These are phyloP conservation scores for Drosophila subobscura DNA, from an alignment of 1,140 invertebrate genomes.

Conservation along the genomic window DNA sequence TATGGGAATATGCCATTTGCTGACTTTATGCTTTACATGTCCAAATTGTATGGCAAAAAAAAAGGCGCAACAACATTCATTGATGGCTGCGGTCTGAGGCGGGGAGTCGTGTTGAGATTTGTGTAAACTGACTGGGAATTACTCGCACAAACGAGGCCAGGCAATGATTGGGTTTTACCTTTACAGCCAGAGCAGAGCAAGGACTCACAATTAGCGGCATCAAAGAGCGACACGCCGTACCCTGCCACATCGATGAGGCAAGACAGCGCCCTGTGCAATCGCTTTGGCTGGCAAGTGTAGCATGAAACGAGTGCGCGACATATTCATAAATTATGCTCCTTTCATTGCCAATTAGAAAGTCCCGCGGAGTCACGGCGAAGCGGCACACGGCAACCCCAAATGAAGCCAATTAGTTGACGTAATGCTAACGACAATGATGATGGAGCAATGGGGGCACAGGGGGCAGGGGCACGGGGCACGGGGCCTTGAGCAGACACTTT, in stretches of 20 bases:
- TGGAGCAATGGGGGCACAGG: slow-evolving; percentile 3
- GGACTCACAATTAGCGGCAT: slow-evolving; percentile 33
- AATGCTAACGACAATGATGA: slow-evolving; percentile 68
- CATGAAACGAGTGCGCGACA: slow-evolving; percentile 70
- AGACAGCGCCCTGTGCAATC: background rate
- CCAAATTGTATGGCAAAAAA: slow-evolving; percentile 59
- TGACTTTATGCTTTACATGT: slow-evolving; percentile 61
- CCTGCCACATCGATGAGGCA: slow-evolving; percentile 19
- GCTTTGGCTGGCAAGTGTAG: slow-evolving; percentile 47
- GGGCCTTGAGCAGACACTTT: slow-evolving; percentile 52
- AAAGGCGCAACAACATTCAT: slow-evolving; percentile 52
- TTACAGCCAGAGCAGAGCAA: background rate
- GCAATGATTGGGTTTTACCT: slow-evolving; percentile 13
- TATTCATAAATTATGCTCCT: slow-evolving; percentile 77
- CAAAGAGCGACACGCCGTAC: slow-evolving; percentile 16
- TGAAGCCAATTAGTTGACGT: slow-evolving; percentile 80
- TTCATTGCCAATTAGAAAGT: slow-evolving; percentile 79
- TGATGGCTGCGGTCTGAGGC: slow-evolving; percentile 68
- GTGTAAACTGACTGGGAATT: background rate
- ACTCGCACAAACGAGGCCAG: too few species aligned
- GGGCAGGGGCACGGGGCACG: slow-evolving; percentile 13
- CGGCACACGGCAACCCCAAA: slow-evolving; percentile 69
- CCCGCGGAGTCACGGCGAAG: slow-evolving; percentile 40
- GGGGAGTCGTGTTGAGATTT: too few species aligned
- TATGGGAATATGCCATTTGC: slow-evolving; percentile 64